phyloP scores from a whole-genome alignment of 2,888 invertebrate species.

The Syrista parreyssii region DNA sequence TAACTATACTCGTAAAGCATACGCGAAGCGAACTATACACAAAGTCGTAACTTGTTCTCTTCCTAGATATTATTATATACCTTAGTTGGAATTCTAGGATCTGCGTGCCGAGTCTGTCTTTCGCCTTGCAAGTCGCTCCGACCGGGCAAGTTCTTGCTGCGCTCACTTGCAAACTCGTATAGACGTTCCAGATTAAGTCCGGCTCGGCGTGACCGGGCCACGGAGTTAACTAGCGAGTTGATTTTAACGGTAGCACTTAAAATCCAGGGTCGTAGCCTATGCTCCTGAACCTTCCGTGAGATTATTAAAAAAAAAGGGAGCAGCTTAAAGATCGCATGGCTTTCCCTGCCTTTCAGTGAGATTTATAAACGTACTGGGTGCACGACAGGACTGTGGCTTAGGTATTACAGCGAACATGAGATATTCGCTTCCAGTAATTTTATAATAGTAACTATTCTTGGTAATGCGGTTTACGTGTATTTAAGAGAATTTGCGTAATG shows the following conservation, averaged over 20 bases:
- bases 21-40: conserved; percentile 21
- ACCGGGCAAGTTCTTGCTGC: not conserved
- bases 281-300: not conserved
- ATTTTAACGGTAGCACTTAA: not conserved
- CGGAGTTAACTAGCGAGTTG: not conserved
- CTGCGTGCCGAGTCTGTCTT: conserved; percentile 14
- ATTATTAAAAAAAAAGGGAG: not conserved
- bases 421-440: not conserved
- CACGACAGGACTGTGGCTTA: not conserved
- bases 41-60: conserved; percentile 43
- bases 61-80: conserved; percentile 48
- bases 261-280: not conserved
- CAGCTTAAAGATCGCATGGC: not conserved
- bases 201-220: not conserved
- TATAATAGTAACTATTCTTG: not conserved
- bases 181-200: not conserved
- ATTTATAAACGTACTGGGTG: not conserved
- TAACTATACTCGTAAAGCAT: conserved; percentile 15
- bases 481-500: not conserved
- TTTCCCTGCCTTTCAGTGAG: not conserved
- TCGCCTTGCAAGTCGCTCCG: not conserved
- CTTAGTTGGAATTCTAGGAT: conserved; percentile 36
- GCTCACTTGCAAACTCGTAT: not conserved
- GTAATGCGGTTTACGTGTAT: not conserved
- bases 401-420: not conserved